Evolutionary conservation across 2,888 invertebrate genomes (phyloP).

Genomic region (Hirtodrosophila cameraria): DNA sequence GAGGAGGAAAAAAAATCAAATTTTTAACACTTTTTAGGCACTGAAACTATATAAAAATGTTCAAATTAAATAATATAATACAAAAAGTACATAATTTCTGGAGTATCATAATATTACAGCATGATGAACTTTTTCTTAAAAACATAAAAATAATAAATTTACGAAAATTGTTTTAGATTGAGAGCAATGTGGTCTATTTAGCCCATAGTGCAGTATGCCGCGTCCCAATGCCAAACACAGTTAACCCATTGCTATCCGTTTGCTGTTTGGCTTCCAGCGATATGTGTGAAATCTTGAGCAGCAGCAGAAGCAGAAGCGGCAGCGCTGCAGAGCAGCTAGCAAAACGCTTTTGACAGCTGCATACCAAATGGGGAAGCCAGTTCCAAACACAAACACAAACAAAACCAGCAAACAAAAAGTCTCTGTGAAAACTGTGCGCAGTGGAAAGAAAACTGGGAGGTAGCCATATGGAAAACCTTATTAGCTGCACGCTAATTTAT

Average conservation of each 20-base stretch:
- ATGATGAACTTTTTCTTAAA: no score
- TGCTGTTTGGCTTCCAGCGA: slow-evolving; percentile 61
- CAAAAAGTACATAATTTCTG: no score
- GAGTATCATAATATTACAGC: no score
- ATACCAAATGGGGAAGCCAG: slow-evolving; percentile 46
- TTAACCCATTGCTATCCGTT: slow-evolving; percentile 41
- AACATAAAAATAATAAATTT: no score
- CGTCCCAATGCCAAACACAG: slow-evolving; percentile 30
- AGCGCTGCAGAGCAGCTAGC: slow-evolving; percentile 20
- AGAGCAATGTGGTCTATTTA: neutral
- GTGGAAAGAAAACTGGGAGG: slow-evolving; percentile 3
- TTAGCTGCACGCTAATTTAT: slow-evolving; percentile 76
- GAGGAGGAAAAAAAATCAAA: no score
- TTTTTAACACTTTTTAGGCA: no score
- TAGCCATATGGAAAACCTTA: slow-evolving; percentile 28
- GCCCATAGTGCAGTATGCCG: neutral
- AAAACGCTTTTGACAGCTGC: slow-evolving; percentile 73
- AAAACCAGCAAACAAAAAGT: neutral
- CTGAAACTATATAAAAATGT: no score
- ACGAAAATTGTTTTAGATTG: no score
- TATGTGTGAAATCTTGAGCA: slow-evolving; percentile 68
- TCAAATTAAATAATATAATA: no score
- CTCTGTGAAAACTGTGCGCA: neutral
- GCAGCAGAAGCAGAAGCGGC: neutral
- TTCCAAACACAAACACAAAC: neutral